Evolutionary conservation across 2,797 vertebrate genomes (phyloP).

Genomic region (Acanthurus leucopareius): DNA sequence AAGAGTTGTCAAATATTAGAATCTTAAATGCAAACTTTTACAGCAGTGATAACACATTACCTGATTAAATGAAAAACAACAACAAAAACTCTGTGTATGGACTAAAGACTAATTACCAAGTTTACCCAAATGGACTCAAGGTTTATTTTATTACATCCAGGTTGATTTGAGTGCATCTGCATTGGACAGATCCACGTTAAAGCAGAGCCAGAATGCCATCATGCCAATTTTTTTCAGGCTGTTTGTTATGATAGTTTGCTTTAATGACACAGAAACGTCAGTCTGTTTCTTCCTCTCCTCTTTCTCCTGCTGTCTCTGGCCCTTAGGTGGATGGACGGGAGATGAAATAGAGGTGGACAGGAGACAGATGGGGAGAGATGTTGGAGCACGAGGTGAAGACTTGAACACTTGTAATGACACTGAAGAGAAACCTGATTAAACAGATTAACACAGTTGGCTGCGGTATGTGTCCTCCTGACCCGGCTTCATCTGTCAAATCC

Average conservation of each 20-base stretch:
- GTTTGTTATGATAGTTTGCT: neutral
- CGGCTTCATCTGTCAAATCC: constrained; percentile 38
- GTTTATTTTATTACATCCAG: too few relatives aligned
- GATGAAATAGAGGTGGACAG: constrained; percentile 54
- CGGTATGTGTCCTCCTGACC: neutral
- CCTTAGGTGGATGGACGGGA: constrained; percentile 17
- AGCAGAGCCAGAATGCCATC: too few relatives aligned
- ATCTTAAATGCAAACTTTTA: too few relatives aligned
- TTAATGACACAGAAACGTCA: neutral
- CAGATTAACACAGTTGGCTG: constrained; percentile 57
- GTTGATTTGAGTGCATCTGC: too few relatives aligned
- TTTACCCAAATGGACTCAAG: too few relatives aligned
- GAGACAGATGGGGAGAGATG: constrained; percentile 63
- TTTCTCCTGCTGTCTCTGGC: constrained; percentile 6
- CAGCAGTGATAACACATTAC: too few relatives aligned
- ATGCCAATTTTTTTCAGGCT: too few relatives aligned
- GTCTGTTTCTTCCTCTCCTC: neutral
- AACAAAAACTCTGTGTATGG: too few relatives aligned
- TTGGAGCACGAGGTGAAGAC: neutral
- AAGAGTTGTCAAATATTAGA: too few relatives aligned
- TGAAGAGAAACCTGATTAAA: constrained; percentile 48
- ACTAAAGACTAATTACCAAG: too few relatives aligned
- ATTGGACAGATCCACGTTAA: too few relatives aligned
- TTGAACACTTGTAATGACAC: constrained; percentile 32
- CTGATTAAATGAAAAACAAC: too few relatives aligned